A percentile compares a stretch with the other conserved stretches of the same genome.
Conservation (phyloP, 2,888 invertebrate genomes). For the Morpho helenor region DNA sequence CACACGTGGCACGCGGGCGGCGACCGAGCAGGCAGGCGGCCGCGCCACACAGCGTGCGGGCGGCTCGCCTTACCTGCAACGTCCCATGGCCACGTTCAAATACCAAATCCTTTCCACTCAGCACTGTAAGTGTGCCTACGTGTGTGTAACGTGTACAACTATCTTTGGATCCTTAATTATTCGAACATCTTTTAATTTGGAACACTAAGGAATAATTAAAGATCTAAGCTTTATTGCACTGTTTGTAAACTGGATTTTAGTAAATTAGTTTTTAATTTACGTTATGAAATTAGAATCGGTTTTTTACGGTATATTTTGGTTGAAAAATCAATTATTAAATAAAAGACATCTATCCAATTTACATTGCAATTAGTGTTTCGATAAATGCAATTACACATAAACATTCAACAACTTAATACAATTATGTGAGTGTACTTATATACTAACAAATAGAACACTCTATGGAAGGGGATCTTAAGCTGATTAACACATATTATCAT, state of each 20-base stretch:
- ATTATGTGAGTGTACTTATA: constrained; percentile 2
- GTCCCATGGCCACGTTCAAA: not conserved
- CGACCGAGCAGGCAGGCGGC: constrained; percentile 58
- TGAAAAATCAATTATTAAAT: not conserved
- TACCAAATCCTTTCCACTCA: not conserved
- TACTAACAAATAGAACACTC: constrained; percentile 23
- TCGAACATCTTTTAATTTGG: no score
- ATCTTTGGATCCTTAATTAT: no score
- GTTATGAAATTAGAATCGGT: no score
- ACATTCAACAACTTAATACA: constrained; percentile 13
- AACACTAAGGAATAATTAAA: no score
- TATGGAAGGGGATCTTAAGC: constrained; percentile 29
- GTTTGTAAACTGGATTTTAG: no score
- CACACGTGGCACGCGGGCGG: constrained; percentile 64
- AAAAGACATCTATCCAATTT: not conserved
- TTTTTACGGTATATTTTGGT: no score
- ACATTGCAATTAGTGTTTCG: not conserved
- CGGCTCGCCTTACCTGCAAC: constrained; percentile 64
- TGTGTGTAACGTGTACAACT: no score
- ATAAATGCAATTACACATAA: constrained; percentile 4
- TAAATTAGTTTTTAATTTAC: no score
- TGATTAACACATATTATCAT: not conserved
- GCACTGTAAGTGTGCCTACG: no score
- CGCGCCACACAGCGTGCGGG: constrained; percentile 56
- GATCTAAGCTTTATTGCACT: no score